Base-by-base conservation (phyloP, 1,140 invertebrate genomes). In the Parasteatoda tepidariorum region DNA sequence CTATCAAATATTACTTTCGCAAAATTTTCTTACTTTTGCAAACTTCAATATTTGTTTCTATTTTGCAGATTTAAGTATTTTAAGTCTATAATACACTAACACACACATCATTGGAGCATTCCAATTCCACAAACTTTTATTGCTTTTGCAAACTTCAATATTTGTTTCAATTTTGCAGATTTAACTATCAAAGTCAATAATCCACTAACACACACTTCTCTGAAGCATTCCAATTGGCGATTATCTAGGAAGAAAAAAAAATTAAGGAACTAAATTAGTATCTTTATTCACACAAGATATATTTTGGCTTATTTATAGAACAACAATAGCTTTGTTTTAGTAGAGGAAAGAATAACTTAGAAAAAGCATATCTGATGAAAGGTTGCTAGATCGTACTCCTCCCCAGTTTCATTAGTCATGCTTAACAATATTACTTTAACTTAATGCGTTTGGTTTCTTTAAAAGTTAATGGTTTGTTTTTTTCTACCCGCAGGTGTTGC, bases 201-300 rank as follows among this genome's bases (percentile, higher is more conserved):
- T 18, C 41, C 41, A 48, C 7, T 9, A 48, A 9, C 41, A 48
- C 41, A 9, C 18, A 9, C 41, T 48, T 48, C 41, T 48, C 41
- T 18, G 18, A 18, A 7, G 18, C 41, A 48, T 9, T 48, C 18
- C 18, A 2, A 11, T 73, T 34, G n/a, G n/a, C n/a, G n/a, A n/a
- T n/a, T n/a, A 73, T 54, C 70, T 73, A 75, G 73, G 24, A 38
- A 61, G 18, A 75, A 62, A 71, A 73, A 57, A 73, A 26, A 57
- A 59, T 2, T 13, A 57, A 75, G 22, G 9, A 34, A 26, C 41
- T 61, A 62, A 61, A 75, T 61, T 75, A 48, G 38, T 48, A 75
- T 38, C 55, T 75, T 62, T 22, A 62, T 75, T 54, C 73, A 75
- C 73, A 62, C 55, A 59, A 59, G 55, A 75, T 75, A 48, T 13